Percentiles rank a stretch among this genome's conserved stretches.
Conservation (phyloP, 1,140 invertebrate species). For the Trialeurodes vaporariorum region DNA sequence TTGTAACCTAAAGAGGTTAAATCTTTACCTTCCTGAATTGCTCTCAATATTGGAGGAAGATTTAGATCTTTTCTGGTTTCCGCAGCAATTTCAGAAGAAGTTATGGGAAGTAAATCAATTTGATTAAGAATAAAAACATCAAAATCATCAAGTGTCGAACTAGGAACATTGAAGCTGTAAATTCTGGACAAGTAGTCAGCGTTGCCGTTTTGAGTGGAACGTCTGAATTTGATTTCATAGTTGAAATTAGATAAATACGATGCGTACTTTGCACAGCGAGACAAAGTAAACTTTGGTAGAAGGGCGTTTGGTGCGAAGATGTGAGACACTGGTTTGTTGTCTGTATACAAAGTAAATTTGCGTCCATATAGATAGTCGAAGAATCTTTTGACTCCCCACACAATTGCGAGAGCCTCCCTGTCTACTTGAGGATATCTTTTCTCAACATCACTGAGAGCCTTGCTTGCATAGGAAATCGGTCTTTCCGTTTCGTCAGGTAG, state of each 20-base stretch:
- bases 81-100: too few species aligned
- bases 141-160: too few species aligned
- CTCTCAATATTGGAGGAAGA: too few species aligned
- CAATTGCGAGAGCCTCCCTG: conserved; percentile 35
- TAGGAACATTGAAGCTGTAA: too few species aligned
- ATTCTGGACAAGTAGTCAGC: conserved; percentile 12
- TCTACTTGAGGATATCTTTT: conserved; percentile 36
- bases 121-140: too few species aligned
- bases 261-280: conserved; percentile 10
- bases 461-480: conserved; percentile 32
- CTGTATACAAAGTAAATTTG: conserved; percentile 11
- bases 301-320: conserved; percentile 28
- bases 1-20: too few species aligned
- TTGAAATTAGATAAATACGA: conserved; percentile 12
- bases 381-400: conserved; percentile 33
- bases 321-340: conserved; percentile 7
- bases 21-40: too few species aligned
- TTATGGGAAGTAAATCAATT: too few species aligned
- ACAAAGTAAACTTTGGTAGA: conserved; percentile 8
- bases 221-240: conserved; percentile 13
- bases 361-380: conserved; percentile 24
- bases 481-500: conserved; percentile 24
- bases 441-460: conserved; percentile 25
- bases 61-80: too few species aligned
- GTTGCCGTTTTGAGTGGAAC: conserved; percentile 9